phyloP scores from a whole-genome alignment of 2,888 invertebrate genomes.

The Tipula unca region DNA sequence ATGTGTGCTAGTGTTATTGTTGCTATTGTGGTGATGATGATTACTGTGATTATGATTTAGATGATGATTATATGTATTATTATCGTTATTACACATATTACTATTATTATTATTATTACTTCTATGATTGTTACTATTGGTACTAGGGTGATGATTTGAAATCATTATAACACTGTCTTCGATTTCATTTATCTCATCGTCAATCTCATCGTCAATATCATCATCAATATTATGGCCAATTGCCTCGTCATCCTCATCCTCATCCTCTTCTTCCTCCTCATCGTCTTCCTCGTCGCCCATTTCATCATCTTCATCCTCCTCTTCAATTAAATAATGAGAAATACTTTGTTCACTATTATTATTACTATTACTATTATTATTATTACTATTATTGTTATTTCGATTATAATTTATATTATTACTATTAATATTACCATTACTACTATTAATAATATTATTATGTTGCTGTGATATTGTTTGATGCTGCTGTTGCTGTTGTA shows the following conservation, averaged over 20 bases:
- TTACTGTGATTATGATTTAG: constrained; percentile 17
- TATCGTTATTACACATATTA: constrained; percentile 9
- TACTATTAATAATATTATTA: constrained; percentile 16
- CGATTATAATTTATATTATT: constrained; percentile 20
- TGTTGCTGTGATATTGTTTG: constrained; percentile 14
- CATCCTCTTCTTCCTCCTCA: constrained; percentile 17
- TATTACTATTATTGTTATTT: constrained; percentile 25
- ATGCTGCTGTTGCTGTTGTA: not conserved
- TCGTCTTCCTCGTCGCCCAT: constrained; percentile 20
- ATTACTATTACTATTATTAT: constrained; percentile 26
- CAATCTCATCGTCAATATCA: not conserved
- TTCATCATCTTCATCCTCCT: constrained; percentile 16
- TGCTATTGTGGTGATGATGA: constrained; percentile 19
- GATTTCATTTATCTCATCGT: constrained; percentile 21
- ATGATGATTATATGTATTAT: constrained; percentile 20
- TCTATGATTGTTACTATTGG: constrained; percentile 10
- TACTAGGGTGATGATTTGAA: constrained; percentile 31
- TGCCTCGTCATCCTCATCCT: constrained; percentile 18
- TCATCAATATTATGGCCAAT: constrained; percentile 29
- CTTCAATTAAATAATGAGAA: constrained; percentile 18
- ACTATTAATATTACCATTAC: not conserved
- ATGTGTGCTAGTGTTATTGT: constrained; percentile 20
- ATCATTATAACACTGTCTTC: constrained; percentile 4
- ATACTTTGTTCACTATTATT: constrained; percentile 23
- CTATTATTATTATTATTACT: constrained; percentile 21